Percentiles rank a stretch among this genome's conserved stretches.
These are phyloP conservation scores for Brassicogethes aeneus DNA, from an alignment of 2,888 invertebrate species.

Conservation along the genomic window DNA sequence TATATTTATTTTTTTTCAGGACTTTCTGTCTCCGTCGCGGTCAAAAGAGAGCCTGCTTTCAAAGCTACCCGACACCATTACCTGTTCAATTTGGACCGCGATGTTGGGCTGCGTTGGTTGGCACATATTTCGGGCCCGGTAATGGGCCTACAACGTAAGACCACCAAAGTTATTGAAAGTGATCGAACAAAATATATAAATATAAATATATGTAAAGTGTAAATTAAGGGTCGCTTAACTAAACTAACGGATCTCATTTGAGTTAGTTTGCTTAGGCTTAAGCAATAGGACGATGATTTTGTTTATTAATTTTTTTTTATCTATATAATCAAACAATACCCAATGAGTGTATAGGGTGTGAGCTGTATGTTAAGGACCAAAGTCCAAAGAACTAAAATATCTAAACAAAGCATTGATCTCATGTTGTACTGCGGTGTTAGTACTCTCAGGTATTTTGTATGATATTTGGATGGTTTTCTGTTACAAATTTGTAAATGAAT, in stretches of 20 bases:
- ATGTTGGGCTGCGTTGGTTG: conserved; percentile 55
- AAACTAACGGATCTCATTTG: neutral
- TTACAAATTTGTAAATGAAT: conserved; percentile 24
- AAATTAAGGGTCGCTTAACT: neutral
- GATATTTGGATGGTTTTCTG: conserved; percentile 25
- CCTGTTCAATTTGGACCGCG: conserved; percentile 44
- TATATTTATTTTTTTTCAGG: conserved; percentile 11
- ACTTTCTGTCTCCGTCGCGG: neutral
- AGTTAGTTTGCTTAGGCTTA: neutral
- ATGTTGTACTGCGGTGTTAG: conserved; percentile 17
- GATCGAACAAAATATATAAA: neutral
- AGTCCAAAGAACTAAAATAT: conserved; percentile 40
- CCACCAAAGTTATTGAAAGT: conserved; percentile 1
- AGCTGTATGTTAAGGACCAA: conserved; percentile 16
- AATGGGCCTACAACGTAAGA: conserved; percentile 31
- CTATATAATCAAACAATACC: neutral
- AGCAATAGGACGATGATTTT: too few relatives aligned
- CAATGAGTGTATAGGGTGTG: conserved; percentile 24
- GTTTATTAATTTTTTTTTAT: neutral
- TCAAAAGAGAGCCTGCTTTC: conserved; percentile 44
- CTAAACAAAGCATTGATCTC: conserved; percentile 42
- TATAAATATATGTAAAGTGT: conserved; percentile 9
- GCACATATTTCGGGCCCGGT: conserved; percentile 46
- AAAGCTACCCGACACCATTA: conserved; percentile 40
- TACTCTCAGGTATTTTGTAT: conserved; percentile 38